Conservation (phyloP, 2,113 vertebrate species). For the Eonycteris spelaea region DNA sequence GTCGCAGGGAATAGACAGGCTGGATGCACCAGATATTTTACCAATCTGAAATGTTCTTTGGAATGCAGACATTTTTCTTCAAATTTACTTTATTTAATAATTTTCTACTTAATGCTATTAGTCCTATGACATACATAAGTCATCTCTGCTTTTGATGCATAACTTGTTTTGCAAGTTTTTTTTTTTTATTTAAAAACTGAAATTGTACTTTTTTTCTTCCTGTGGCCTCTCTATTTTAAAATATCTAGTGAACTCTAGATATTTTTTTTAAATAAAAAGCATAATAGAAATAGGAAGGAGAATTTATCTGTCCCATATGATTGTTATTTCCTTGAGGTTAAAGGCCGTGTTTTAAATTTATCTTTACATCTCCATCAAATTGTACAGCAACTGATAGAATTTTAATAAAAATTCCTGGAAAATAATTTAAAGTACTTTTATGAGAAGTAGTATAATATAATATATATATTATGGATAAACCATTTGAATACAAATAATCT, state of each 20-base stretch:
- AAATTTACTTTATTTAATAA: slow-evolving; percentile 26
- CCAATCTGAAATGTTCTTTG: background rate
- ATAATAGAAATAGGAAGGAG: background rate
- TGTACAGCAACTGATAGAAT: background rate
- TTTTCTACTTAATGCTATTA: slow-evolving; percentile 33
- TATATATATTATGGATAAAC: background rate
- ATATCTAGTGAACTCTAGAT: background rate
- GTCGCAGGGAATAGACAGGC: slow-evolving; percentile 42
- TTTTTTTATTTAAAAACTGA: background rate
- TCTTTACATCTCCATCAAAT: background rate
- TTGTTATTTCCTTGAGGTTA: background rate
- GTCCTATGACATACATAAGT: background rate
- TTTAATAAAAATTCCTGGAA: background rate
- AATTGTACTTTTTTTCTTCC: background rate
- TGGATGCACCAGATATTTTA: slow-evolving; percentile 45
- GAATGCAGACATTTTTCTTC: slow-evolving; percentile 34
- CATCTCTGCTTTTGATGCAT: slow-evolving; percentile 6
- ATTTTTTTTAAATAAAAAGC: background rate
- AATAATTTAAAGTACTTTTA: background rate
- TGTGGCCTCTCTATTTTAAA: background rate
- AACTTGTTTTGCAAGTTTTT: background rate
- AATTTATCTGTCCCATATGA: background rate
- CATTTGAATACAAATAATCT: background rate
- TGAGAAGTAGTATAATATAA: background rate
- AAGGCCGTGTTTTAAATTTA: background rate